Evolutionary conservation across 1,140 invertebrate genomes (phyloP).

Genomic region (Paramacrobiotus metropolitanus): DNA sequence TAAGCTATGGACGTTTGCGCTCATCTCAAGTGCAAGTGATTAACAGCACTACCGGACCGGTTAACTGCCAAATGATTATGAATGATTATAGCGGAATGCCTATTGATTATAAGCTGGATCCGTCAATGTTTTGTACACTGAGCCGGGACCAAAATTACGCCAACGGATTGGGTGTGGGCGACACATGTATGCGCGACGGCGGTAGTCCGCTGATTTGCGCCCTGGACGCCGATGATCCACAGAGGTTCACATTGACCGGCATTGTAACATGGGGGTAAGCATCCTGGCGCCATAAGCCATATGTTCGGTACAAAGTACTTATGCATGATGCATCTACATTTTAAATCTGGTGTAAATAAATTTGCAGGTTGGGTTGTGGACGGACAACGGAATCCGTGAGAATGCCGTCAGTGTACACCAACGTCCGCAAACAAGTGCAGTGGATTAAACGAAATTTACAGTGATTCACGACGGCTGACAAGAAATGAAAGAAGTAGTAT

Average conservation of each 20-base stretch:
- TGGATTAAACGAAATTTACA: background rate
- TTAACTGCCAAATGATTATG: background rate
- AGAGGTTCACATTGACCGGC: background rate
- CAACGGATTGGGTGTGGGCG: background rate
- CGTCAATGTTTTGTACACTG: background rate
- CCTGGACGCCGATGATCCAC: background rate
- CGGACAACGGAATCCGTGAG: background rate
- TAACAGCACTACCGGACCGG: background rate
- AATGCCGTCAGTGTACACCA: background rate
- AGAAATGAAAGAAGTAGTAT: no score
- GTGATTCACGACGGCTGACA: no score
- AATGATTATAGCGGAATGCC: background rate
- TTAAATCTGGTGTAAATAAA: no score
- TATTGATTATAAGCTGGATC: background rate
- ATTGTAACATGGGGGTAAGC: background rate
- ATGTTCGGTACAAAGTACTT: no score
- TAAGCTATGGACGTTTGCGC: background rate
- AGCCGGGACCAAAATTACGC: background rate
- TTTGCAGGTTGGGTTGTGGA: slow-evolving; percentile 1
- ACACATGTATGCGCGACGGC: background rate
- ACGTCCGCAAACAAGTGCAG: background rate
- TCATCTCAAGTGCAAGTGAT: background rate
- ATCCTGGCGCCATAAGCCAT: background rate
- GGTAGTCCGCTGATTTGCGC: background rate
- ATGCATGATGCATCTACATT: no score